Conservation (phyloP, 2,797 vertebrate genomes). For the Melanotaenia boesemani region DNA sequence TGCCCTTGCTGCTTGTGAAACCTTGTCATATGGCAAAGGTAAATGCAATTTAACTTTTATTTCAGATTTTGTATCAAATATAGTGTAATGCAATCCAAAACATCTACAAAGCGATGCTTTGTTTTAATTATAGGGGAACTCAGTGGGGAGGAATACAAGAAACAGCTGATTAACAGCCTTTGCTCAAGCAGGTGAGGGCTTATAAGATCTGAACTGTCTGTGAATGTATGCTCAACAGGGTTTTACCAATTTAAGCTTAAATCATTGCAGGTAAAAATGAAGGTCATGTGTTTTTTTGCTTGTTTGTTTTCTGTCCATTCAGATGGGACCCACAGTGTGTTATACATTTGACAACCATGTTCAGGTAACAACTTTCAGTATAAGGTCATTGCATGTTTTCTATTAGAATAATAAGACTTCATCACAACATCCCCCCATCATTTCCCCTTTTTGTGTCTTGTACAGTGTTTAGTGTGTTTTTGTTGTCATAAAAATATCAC, state of each 20-base stretch:
- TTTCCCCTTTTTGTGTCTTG: neutral
- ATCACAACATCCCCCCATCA: neutral
- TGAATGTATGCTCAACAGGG: neutral
- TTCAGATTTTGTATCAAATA: neutral
- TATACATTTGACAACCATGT: slow-evolving; percentile 94
- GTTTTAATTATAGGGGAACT: slow-evolving; percentile 86
- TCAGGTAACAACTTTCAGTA: slow-evolving; percentile 85
- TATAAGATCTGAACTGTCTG: neutral
- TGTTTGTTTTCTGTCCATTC: slow-evolving; percentile 35
- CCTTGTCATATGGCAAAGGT: slow-evolving; percentile 91
- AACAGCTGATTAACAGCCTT: slow-evolving; percentile 93
- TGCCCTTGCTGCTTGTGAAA: slow-evolving; percentile 87
- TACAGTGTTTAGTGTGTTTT: neutral
- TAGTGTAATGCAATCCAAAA: neutral
- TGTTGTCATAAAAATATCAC: neutral
- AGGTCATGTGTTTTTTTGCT: neutral
- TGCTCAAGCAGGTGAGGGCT: slow-evolving; percentile 91
- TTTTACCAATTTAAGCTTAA: neutral
- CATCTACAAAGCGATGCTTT: neutral
- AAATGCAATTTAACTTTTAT: slow-evolving; percentile 4
- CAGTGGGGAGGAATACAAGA: slow-evolving; percentile 94
- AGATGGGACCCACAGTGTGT: slow-evolving; percentile 93
- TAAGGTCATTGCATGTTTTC: slow-evolving; percentile 1
- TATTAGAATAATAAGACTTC: neutral
- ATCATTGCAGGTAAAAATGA: neutral